Evolutionary conservation across 2,797 vertebrate species (phyloP).

Genomic region (Nannoperca obscura): DNA sequence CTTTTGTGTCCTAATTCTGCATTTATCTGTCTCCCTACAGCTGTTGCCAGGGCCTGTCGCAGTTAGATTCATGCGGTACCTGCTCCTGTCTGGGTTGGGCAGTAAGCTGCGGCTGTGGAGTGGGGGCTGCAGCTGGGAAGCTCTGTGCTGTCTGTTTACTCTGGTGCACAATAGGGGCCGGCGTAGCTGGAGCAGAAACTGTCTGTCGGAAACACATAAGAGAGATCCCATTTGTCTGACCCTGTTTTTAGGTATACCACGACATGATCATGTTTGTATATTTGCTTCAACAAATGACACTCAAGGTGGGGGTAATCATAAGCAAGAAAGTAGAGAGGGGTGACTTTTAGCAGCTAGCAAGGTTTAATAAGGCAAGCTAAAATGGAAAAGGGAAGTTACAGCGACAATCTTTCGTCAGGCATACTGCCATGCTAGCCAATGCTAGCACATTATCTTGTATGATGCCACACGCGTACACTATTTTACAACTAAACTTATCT

Average conservation of each 20-base stretch:
- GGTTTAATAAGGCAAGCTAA: conserved; percentile 22
- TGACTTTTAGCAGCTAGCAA: neutral
- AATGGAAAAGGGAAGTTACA: conserved; percentile 17
- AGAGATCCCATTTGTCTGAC: conserved; percentile 21
- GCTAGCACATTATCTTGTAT: neutral
- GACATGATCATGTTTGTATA: conserved; percentile 10
- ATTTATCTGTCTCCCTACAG: conserved; percentile 18
- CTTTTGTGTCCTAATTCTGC: conserved; percentile 10
- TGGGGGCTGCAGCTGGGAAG: conserved; percentile 62
- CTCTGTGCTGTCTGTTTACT: conserved; percentile 71
- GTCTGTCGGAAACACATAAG: conserved; percentile 67
- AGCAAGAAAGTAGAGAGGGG: conserved; percentile 8
- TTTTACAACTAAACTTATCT: neutral
- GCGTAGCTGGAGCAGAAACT: conserved; percentile 76
- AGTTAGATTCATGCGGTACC: conserved; percentile 64
- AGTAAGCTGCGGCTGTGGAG: conserved; percentile 64
- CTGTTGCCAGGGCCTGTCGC: conserved; percentile 20
- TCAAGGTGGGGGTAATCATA: conserved; percentile 5
- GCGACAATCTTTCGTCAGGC: conserved; percentile 11
- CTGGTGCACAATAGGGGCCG: conserved; percentile 65
- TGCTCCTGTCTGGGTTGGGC: conserved; percentile 73
- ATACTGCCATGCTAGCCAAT: conserved; percentile 7
- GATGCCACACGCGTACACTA: neutral
- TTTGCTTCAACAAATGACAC: conserved; percentile 19
- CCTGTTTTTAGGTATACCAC: neutral